phyloP scores from a whole-genome alignment of 2,888 invertebrate species.

The Acrobasis suavella region DNA sequence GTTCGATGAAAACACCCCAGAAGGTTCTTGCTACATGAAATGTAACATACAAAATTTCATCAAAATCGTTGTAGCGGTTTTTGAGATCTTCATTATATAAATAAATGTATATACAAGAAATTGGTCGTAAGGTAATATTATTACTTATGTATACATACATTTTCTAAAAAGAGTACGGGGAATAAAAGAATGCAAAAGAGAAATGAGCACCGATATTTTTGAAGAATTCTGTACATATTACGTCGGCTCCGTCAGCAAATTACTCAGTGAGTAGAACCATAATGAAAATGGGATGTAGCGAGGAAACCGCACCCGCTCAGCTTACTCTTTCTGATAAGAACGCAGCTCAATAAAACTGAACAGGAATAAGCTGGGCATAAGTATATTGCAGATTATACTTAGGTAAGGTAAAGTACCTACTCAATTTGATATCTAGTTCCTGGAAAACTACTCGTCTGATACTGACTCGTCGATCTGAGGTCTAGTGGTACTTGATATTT shows the following conservation, averaged over 20 bases:
- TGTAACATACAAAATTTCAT: too few species aligned
- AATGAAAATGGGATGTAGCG: constrained; percentile 21
- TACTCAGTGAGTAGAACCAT: constrained; percentile 19
- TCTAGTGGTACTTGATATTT: too few species aligned
- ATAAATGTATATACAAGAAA: background rate
- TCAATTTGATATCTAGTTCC: background rate
- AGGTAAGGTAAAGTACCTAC: background rate
- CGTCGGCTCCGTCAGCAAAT: constrained; percentile 16
- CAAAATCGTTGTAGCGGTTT: too few species aligned
- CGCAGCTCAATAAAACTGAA: background rate
- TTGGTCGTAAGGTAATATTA: too few species aligned
- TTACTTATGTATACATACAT: background rate
- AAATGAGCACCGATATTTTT: constrained; percentile 18
- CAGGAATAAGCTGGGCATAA: background rate
- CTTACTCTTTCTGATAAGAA: constrained; percentile 12
- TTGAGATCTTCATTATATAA: background rate
- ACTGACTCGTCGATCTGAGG: too few species aligned
- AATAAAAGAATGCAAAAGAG: constrained; percentile 11
- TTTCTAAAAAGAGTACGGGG: background rate
- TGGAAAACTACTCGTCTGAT: too few species aligned
- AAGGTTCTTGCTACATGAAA: too few species aligned
- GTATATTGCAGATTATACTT: background rate
- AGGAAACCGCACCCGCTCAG: constrained; percentile 8
- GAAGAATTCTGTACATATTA: constrained; percentile 8
- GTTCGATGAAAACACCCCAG: too few species aligned